These are phyloP conservation scores for Diorhabda carinulata DNA, from an alignment of 1,140 invertebrate species.

Conservation along the genomic window DNA sequence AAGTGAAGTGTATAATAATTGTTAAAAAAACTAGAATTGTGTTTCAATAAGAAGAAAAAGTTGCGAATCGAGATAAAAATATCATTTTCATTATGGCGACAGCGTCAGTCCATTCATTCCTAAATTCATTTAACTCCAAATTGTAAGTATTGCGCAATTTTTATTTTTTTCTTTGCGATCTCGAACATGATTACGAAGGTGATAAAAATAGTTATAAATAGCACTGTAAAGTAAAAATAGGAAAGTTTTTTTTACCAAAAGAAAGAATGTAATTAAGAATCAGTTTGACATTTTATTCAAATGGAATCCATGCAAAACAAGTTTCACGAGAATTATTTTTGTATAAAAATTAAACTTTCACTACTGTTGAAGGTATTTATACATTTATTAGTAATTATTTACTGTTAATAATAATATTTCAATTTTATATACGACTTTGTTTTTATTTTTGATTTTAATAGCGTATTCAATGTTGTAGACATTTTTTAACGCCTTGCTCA, in stretches of 20 bases:
- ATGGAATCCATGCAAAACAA: background rate
- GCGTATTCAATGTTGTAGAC: no score
- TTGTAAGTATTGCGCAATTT: slow-evolving; percentile 40
- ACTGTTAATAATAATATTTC: background rate
- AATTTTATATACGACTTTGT: background rate
- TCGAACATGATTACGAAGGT: background rate
- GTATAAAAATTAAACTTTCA: background rate
- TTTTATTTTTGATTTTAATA: background rate
- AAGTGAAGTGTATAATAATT: slow-evolving; percentile 17
- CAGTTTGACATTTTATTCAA: background rate
- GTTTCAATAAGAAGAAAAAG: slow-evolving; percentile 23
- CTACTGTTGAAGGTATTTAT: background rate
- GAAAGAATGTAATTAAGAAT: background rate
- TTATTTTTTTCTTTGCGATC: slow-evolving; percentile 9
- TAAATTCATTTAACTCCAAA: slow-evolving; percentile 46
- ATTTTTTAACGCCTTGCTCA: no score
- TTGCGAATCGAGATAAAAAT: slow-evolving; percentile 32
- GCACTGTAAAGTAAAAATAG: background rate
- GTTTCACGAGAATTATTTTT: background rate
- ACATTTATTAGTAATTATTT: background rate
- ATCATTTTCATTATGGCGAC: slow-evolving; percentile 40
- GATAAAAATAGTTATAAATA: background rate
- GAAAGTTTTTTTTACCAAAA: background rate
- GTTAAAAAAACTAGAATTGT: slow-evolving; percentile 2
- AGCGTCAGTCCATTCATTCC: slow-evolving; percentile 39